Percentiles rank a stretch among this genome's conserved stretches.
Evolutionary conservation across 1,140 invertebrate genomes (phyloP).

Genomic region (Rhyzopertha dominica): DNA sequence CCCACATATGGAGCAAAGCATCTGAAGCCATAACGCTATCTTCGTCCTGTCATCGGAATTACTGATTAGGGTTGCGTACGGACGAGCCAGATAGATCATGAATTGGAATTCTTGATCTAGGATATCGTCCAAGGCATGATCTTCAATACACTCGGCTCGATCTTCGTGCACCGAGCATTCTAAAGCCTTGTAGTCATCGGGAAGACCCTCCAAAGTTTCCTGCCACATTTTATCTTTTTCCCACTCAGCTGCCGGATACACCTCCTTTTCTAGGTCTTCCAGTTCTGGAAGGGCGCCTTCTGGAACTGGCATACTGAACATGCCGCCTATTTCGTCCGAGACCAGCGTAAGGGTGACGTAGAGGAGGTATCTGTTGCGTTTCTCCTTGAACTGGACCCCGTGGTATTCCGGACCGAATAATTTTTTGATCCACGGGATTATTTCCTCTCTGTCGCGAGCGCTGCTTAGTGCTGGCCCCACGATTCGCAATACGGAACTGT

Average conservation of each 20-base stretch:
- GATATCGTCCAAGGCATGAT: constrained; percentile 39
- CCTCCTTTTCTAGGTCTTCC: constrained; percentile 15
- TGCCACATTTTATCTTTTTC: constrained; percentile 39
- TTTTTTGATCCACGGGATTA: constrained; percentile 40
- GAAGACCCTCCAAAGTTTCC: constrained; percentile 32
- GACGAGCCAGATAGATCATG: constrained; percentile 43
- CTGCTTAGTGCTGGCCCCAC: constrained; percentile 33
- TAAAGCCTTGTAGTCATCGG: constrained; percentile 36
- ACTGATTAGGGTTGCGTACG: constrained; percentile 41
- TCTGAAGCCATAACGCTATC: constrained; percentile 46
- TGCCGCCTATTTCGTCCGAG: constrained; percentile 36
- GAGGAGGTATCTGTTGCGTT: constrained; percentile 40
- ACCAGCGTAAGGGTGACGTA: constrained; percentile 36
- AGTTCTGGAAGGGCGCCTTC: constrained; percentile 33
- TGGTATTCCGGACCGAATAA: constrained; percentile 43
- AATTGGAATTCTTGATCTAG: constrained; percentile 47
- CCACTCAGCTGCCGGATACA: constrained; percentile 38
- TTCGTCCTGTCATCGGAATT: constrained; percentile 39
- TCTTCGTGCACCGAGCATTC: constrained; percentile 36
- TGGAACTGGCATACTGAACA: constrained; percentile 32
- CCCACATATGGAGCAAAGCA: constrained; percentile 41
- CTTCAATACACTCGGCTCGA: constrained; percentile 29
- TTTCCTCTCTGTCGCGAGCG: constrained; percentile 27
- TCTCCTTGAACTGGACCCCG: constrained; percentile 35
- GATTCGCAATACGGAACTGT: constrained; percentile 36